These are phyloP conservation scores for Sakesphorus luctuosus DNA, from an alignment of 2,113 vertebrate species.

Conservation along the genomic window DNA sequence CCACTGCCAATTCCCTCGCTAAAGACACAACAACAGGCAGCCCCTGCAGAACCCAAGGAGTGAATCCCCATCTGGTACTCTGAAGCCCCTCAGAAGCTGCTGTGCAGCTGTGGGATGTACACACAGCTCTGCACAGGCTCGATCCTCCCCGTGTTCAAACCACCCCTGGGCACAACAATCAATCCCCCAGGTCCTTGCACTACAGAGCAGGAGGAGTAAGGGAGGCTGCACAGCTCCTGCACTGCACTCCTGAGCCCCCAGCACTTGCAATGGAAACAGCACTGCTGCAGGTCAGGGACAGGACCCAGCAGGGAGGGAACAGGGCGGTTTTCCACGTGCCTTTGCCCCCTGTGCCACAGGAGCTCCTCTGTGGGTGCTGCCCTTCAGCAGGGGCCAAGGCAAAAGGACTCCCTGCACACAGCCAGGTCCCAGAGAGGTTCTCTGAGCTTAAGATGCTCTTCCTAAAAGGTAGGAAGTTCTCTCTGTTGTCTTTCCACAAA, in stretches of 20 bases:
- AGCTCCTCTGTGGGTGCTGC: neutral
- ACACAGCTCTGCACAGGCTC: neutral
- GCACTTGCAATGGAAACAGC: neutral
- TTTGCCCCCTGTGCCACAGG: neutral
- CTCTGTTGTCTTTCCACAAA: neutral
- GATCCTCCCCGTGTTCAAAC: neutral
- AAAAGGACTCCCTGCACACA: neutral
- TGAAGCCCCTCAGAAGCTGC: neutral
- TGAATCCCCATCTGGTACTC: neutral
- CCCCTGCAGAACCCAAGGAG: neutral
- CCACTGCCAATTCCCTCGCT: neutral
- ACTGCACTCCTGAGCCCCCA: neutral
- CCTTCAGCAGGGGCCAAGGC: neutral
- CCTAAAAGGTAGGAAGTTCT: neutral
- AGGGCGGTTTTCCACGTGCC: rapidly evolving
- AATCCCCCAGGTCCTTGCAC: neutral
- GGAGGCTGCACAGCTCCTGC: neutral
- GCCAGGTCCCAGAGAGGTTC: neutral
- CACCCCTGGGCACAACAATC: neutral
- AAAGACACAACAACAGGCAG: neutral
- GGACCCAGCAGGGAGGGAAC: neutral
- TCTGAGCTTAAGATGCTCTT: neutral
- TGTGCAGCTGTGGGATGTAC: rapidly evolving
- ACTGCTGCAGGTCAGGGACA: neutral
- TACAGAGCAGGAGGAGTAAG: neutral